These are phyloP conservation scores for Adelognathus sp. DNA, from an alignment of 2,888 invertebrate genomes.

Conservation along the genomic window DNA sequence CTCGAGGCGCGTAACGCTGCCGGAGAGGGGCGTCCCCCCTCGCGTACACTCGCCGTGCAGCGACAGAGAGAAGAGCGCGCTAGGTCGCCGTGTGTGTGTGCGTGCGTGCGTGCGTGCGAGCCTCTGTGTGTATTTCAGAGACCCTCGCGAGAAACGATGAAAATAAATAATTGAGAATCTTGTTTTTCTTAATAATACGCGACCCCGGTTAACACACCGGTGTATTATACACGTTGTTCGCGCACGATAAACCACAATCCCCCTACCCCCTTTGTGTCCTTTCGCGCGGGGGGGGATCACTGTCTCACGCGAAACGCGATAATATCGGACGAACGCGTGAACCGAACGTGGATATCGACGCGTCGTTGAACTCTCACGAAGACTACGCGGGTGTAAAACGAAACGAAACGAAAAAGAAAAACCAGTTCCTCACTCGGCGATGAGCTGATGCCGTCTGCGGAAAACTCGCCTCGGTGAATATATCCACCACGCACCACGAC, in stretches of 20 bases:
- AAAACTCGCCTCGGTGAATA: slow-evolving; percentile 49
- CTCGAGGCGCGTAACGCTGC: slow-evolving; percentile 59
- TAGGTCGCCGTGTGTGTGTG: too few relatives aligned
- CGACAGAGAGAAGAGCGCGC: slow-evolving; percentile 14
- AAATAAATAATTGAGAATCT: slow-evolving; percentile 1
- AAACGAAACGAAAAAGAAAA: not conserved
- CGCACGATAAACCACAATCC: not conserved
- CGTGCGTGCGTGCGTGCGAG: too few relatives aligned
- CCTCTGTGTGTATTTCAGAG: not conserved
- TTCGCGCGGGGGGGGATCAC: not conserved
- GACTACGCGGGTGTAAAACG: too few relatives aligned
- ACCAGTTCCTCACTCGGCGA: slow-evolving; percentile 25
- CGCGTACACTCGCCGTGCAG: slow-evolving; percentile 42
- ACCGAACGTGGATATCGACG: too few relatives aligned
- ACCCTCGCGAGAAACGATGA: slow-evolving; percentile 3
- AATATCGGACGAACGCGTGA: not conserved
- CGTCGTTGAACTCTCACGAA: too few relatives aligned
- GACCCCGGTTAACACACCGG: slow-evolving; percentile 25
- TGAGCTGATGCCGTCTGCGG: slow-evolving; percentile 47
- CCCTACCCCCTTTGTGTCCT: not conserved
- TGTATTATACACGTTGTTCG: not conserved
- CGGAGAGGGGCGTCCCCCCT: slow-evolving; percentile 60
- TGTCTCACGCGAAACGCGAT: not conserved
- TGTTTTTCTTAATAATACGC: slow-evolving; percentile 11
- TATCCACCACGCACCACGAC: slow-evolving; percentile 56